A percentile compares a stretch with the other conserved stretches of the same genome.
phyloP scores from a whole-genome alignment of 2,797 vertebrate species.

The Argentina silus region DNA sequence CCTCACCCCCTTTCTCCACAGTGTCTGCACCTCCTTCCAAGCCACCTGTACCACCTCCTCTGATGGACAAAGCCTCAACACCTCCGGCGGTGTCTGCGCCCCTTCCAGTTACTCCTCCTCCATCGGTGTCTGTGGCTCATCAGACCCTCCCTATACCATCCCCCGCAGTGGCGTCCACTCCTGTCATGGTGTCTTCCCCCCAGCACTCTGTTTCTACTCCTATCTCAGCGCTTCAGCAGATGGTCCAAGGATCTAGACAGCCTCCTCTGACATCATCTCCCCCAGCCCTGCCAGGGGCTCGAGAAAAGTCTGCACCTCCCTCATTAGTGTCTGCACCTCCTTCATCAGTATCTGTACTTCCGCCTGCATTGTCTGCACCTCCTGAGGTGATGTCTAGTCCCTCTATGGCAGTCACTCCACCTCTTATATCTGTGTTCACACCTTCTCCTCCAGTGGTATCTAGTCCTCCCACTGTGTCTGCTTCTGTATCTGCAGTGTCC shows the following conservation, averaged over 20 bases:
- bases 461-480: conserved; percentile 36
- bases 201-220: conserved; percentile 46
- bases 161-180: conserved; percentile 29
- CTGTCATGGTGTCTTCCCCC: conserved; percentile 38
- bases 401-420: conserved; percentile 23
- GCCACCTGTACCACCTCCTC: conserved; percentile 35
- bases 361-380: conserved; percentile 31
- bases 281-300: conserved; percentile 34
- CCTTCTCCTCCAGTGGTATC: conserved; percentile 46
- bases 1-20: conserved; percentile 51
- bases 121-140: conserved; percentile 31
- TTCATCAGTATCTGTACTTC: conserved; percentile 32
- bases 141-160: conserved; percentile 41
- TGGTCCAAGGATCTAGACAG: conserved; percentile 56
- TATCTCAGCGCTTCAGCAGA: conserved; percentile 58
- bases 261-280: conserved; percentile 38
- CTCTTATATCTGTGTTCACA: conserved; percentile 34
- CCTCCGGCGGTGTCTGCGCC: conserved; percentile 35
- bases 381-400: conserved; percentile 14
- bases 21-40: conserved; percentile 49
- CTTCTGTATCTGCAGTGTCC: conserved; percentile 46
- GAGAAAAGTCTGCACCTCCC: conserved; percentile 47
- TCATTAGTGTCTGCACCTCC: conserved; percentile 42
- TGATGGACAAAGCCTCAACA: conserved; percentile 37
- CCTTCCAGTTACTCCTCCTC: conserved; percentile 29